A percentile compares a stretch with the other conserved stretches of the same genome.
Evolutionary conservation across 30 jellyfish, hydroid and myxozoan species (phyloP).

Genomic region (Mastigias papua): DNA sequence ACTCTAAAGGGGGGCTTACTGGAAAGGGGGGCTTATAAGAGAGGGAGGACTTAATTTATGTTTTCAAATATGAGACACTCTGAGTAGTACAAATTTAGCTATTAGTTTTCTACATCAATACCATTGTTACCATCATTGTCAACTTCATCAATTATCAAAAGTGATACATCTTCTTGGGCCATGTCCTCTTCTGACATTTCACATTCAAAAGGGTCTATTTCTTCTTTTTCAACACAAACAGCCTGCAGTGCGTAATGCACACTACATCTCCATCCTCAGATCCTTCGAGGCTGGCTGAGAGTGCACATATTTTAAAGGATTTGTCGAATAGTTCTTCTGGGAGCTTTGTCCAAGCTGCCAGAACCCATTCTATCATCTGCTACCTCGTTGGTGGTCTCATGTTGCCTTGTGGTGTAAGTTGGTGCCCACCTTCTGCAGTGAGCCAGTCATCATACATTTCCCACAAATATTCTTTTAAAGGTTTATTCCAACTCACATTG

Average conservation of each 20-base stretch:
- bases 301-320: not conserved
- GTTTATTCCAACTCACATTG: slow-evolving; percentile 56
- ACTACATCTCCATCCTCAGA: not conserved
- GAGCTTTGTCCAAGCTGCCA: slow-evolving; percentile 15
- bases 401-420: slow-evolving; percentile 19
- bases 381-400: slow-evolving; percentile 4
- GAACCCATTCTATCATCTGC: slow-evolving; percentile 12
- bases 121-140: slow-evolving; percentile 1
- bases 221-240: too few species aligned
- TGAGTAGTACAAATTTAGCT: not conserved
- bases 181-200: slow-evolving; percentile 13
- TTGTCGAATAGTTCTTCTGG: slow-evolving; percentile 1
- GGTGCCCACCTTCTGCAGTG: slow-evolving; percentile 17
- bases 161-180: slow-evolving; percentile 3
- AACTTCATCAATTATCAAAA: too few species aligned
- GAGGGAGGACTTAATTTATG: too few species aligned
- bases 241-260: slow-evolving; percentile 2
- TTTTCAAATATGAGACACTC: not conserved
- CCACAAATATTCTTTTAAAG: slow-evolving; percentile 1
- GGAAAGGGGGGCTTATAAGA: too few species aligned
- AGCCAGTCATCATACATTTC: slow-evolving; percentile 48
- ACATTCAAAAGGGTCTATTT: slow-evolving; percentile 22
- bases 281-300: not conserved
- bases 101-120: slow-evolving; percentile 13
- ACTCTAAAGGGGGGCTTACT: too few species aligned